Percentiles rank a stretch among this genome's conserved stretches.
These are phyloP conservation scores for Molossus alvarezi DNA, from an alignment of 2,797 vertebrate species.

Conservation along the genomic window DNA sequence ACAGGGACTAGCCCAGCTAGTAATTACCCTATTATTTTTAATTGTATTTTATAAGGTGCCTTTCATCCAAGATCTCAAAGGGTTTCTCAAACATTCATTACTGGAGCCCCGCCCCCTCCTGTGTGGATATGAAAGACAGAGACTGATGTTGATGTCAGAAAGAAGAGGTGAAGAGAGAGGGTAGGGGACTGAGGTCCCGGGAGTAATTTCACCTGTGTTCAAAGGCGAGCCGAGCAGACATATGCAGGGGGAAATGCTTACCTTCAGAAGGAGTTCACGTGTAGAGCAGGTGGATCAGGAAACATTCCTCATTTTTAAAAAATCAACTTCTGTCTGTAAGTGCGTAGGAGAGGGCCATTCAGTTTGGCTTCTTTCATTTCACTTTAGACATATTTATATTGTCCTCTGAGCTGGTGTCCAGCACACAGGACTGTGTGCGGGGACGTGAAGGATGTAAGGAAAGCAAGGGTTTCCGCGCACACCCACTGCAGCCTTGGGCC, in stretches of 20 bases:
- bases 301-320: not conserved
- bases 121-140: constrained; percentile 72
- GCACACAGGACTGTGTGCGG: not conserved
- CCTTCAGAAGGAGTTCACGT: not conserved
- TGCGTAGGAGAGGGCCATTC: not conserved
- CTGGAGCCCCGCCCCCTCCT: constrained; percentile 42
- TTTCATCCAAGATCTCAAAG: constrained; percentile 87
- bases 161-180: not conserved
- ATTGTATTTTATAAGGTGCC: constrained; percentile 85
- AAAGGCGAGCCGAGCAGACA: constrained; percentile 16
- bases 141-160: constrained; percentile 71
- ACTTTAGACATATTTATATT: not conserved
- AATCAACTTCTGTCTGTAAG: not conserved
- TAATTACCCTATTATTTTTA: constrained; percentile 85
- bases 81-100: constrained; percentile 84
- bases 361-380: not conserved
- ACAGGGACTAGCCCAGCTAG: constrained; percentile 61
- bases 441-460: not conserved
- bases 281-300: not conserved
- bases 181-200: not conserved
- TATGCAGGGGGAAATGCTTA: not conserved
- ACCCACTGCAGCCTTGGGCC: not conserved
- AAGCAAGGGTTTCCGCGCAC: not conserved
- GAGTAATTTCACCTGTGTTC: constrained; percentile 53
- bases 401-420: not conserved